Evolutionary conservation across 2,888 invertebrate genomes (phyloP), one percentile per base, ranked within the genome.

Genomic region (Polia nebulosa): DNA sequence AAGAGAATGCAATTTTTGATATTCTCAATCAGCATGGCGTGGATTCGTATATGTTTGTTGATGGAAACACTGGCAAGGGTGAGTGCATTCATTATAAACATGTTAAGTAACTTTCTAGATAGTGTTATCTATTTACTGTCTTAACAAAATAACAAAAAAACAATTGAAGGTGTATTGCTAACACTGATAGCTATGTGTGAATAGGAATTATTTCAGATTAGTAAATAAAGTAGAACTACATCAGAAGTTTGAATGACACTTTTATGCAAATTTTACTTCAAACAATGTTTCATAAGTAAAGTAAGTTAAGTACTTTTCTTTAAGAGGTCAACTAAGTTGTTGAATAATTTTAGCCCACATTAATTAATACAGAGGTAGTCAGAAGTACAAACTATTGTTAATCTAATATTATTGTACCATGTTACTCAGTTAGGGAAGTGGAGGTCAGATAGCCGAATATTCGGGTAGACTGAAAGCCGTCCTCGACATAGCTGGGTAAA

Each of bases 61-160:
- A 41, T 41, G 39, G 39, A n/a, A 41, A 41, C 39, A 41, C 39
- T 41, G 39, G 39, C 7, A 41, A 41, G 92, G 98, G 98, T 97
- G 90, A 70, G 59, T 68, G 4, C 11, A 51, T 29, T 51, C 5
- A n/a, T 45, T 32, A 25, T 2, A 32, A 44, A 36, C 49, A 20
- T 22, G 3, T 44, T 20, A 36, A 5, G 3, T 22, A 49, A n/a
- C 8, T 41, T 41, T 41, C 3, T 34, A 34, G 17, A 29, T 15
- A 15, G 25, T 25, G 5, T 9, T 13, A 44, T 29, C 7, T 9
- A 15, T 9, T n/a, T 9, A 44, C 36, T n/a, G 36, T 27, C 11
- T 11, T 3, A n/a, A 4, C 9, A 0, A 47, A 17, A 13, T 32
- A 1, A 25, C 27, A 51, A 15, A 17, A 25, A 27, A 34, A 13